Evolutionary conservation across 2,888 invertebrate species (phyloP).

Genomic region (Phalera bucephala): DNA sequence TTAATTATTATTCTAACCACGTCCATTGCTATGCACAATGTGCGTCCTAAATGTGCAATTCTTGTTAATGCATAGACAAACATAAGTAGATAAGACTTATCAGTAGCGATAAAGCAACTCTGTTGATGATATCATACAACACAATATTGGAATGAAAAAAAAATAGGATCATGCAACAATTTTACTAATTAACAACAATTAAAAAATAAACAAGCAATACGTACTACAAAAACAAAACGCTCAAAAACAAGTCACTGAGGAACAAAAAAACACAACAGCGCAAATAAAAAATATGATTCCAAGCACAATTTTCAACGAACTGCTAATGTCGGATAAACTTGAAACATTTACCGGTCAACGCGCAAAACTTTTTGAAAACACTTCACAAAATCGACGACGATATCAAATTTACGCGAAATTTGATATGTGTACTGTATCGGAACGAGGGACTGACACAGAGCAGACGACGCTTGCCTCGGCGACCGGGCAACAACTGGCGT

Average conservation of each 20-base stretch:
- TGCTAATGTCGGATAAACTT: constrained; percentile 51
- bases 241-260: constrained; percentile 58
- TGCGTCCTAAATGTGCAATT: constrained; percentile 51
- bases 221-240: constrained; percentile 63
- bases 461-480: constrained; percentile 56
- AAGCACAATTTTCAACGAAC: constrained; percentile 51
- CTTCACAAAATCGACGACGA: constrained; percentile 75
- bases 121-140: constrained; percentile 64
- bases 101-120: constrained; percentile 71
- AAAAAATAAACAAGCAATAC: constrained; percentile 60
- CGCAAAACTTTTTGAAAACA: constrained; percentile 50
- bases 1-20: too few relatives aligned
- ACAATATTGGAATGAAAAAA: constrained; percentile 32
- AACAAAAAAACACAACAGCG: constrained; percentile 69
- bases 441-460: constrained; percentile 31
- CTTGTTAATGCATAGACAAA: constrained; percentile 48
- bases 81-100: constrained; percentile 67
- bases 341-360: constrained; percentile 52
- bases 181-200: constrained; percentile 36
- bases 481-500: constrained; percentile 71
- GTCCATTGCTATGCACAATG: constrained; percentile 5
- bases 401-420: constrained; percentile 81
- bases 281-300: constrained; percentile 46
- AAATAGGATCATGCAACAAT: constrained; percentile 29
- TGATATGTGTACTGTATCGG: constrained; percentile 75